Evolutionary conservation across 2,888 invertebrate species (phyloP).

Genomic region (Coelinius sp.): DNA sequence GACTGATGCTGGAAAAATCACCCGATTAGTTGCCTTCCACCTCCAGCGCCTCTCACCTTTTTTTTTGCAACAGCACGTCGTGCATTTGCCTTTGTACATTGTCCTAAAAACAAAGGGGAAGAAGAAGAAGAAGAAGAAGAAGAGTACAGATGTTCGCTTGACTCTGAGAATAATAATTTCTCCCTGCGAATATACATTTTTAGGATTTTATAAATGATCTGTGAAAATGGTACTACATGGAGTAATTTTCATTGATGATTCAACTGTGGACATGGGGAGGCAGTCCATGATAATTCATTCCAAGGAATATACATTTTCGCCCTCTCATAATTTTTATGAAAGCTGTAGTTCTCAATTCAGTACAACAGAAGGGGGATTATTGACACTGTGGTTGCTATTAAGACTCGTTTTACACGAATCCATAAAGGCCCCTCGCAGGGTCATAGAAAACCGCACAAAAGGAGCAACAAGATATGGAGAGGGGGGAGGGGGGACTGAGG

Average conservation of each 20-base stretch:
- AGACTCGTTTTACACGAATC: slow-evolving; percentile 37
- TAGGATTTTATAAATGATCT: no score
- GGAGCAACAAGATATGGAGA: slow-evolving; percentile 42
- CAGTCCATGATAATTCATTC: not conserved
- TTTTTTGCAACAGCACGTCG: not conserved
- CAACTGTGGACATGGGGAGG: no score
- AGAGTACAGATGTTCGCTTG: not conserved
- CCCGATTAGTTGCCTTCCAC: slow-evolving; percentile 64
- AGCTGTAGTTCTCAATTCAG: not conserved
- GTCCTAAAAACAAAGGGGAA: not conserved
- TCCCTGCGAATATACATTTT: not conserved
- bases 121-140: not conserved
- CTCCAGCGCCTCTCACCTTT: slow-evolving; percentile 37
- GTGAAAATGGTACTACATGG: no score
- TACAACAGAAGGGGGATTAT: slow-evolving; percentile 26
- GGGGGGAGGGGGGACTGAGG: slow-evolving; percentile 32
- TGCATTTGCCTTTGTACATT: not conserved
- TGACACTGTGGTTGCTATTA: slow-evolving; percentile 36
- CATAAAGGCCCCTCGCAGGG: slow-evolving; percentile 38
- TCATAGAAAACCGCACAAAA: slow-evolving; percentile 47
- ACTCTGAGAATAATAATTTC: not conserved
- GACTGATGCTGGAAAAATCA: slow-evolving; percentile 70
- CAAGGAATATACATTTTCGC: not conserved
- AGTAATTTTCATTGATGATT: no score
- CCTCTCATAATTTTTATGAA: not conserved